Evolutionary conservation across 2,113 vertebrate genomes (phyloP), one percentile per base, ranked within the genome.

Genomic region (Psilopsiagon aurifrons): DNA sequence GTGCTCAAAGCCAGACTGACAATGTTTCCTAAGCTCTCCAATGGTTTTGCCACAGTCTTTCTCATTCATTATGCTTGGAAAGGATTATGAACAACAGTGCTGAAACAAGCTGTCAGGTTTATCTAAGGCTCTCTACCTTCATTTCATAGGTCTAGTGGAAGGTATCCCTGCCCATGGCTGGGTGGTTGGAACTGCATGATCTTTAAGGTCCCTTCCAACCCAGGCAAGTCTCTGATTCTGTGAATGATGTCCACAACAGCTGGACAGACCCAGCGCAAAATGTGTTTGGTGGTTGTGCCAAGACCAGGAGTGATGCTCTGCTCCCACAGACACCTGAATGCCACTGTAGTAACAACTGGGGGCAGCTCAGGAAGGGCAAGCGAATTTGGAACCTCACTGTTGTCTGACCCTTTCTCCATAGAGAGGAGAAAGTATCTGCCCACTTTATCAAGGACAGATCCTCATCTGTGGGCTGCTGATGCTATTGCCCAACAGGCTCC

Each of bases 381-480:
- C 0, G 0, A 33, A 64, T 33, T 2, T 44, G 64, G 64, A 37
- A 23, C 6, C n/a, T 14, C 1, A 14, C 28, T 47, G 25, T 37
- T 1, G 0, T 37, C 64, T 41, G 43, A 39, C 22, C 33, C n/a
- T 59, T 35, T 24, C 33, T 59, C 66, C 17, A 11, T 6, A n/a
- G 54, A 57, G 11, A 14, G 31, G 39, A 41, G 75, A 8, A 59
- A 4, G 29, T 10, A 31, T 12, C 47, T 52, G 33, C 39, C 66
- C 35, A 0, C 29, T 37, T 13, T 19, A 35, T 12, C 0, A 35
- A n/a, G n/a, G 31, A 10, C 44, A 52, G 43, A 35, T 13, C 52
- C 5, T 7, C 1, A 2, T 1, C 39, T 4, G 1, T 5, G 25
- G 81, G 41, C 44, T 69, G 44, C 0, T 20, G 2, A 7, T 41